Percentiles rank a stretch among this genome's conserved stretches.
These are phyloP conservation scores for Strongylocentrotus purpuratus DNA, from an alignment of 35 echinoderm and acorn worm genomes.

Conservation along the genomic window DNA sequence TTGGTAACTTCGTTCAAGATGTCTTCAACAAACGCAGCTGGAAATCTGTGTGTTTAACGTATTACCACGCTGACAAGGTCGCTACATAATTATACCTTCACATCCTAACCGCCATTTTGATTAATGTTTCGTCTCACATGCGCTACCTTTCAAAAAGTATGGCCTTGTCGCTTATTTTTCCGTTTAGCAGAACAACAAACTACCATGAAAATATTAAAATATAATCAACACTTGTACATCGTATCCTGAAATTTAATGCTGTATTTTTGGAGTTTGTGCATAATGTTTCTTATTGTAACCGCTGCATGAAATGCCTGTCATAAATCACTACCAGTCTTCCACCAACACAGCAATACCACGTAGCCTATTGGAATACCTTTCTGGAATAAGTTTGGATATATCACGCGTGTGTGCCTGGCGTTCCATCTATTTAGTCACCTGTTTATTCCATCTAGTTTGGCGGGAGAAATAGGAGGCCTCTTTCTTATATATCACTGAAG, in stretches of 20 bases:
- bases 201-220: background rate
- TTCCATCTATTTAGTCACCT: background rate
- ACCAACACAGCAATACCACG: background rate
- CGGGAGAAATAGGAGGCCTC: background rate
- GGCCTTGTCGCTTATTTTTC: background rate
- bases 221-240: background rate
- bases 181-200: background rate
- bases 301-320: background rate
- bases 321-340: background rate
- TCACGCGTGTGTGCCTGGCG: background rate
- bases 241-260: background rate
- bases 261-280: background rate
- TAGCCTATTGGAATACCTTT: background rate
- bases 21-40: background rate
- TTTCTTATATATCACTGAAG: background rate
- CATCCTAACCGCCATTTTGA: background rate
- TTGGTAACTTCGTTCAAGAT: background rate
- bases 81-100: background rate
- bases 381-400: conserved; percentile 3
- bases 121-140: background rate
- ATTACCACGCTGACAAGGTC: background rate
- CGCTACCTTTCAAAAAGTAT: background rate
- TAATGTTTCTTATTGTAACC: background rate
- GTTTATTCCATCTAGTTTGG: background rate
- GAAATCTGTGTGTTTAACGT: background rate